phyloP scores from a whole-genome alignment of 2,113 vertebrate species.

The Oophaga pumilio region DNA sequence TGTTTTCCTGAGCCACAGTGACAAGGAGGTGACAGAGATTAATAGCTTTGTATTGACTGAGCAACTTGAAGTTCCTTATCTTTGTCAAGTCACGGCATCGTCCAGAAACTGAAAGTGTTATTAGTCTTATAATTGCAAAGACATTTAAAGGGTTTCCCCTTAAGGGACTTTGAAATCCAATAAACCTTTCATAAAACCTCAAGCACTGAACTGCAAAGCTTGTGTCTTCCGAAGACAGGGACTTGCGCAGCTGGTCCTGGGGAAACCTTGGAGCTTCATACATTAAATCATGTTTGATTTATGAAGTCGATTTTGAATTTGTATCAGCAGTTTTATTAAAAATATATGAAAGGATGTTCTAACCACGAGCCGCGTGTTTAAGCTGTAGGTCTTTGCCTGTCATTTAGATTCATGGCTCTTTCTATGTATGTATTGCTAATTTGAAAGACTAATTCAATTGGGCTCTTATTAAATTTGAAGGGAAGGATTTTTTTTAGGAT shows the following conservation, averaged over 20 bases:
- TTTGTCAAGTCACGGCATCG: conserved; percentile 88
- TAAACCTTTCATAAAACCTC: conserved; percentile 94
- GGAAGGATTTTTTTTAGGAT: conserved; percentile 39
- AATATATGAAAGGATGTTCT: conserved; percentile 83
- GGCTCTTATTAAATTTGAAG: conserved; percentile 65
- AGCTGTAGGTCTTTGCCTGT: conserved; percentile 61
- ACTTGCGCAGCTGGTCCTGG: conserved; percentile 66
- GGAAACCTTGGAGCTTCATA: conserved; percentile 75
- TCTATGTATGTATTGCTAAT: conserved; percentile 62
- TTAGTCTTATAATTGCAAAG: conserved; percentile 98
- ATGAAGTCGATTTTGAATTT: conserved; percentile 84
- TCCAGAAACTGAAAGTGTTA: conserved; percentile 89
- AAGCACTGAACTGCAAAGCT: conserved; percentile 70
- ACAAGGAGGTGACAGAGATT: conserved; percentile 97
- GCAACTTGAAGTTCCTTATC: conserved; percentile 97
- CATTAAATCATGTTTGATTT: conserved; percentile 86
- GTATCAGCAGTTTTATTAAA: conserved; percentile 90
- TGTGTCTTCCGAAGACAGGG: conserved; percentile 67
- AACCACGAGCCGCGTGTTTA: conserved; percentile 62
- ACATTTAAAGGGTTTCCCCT: conserved; percentile 99
- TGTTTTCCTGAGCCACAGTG: conserved; percentile 79
- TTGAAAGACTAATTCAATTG: conserved; percentile 64
- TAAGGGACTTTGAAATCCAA: conserved; percentile 95
- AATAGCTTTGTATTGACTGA: conserved; percentile 97
- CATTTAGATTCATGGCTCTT: conserved; percentile 60